Conservation (phyloP, 2,113 vertebrate genomes). For the Chloroceryle aenea region DNA sequence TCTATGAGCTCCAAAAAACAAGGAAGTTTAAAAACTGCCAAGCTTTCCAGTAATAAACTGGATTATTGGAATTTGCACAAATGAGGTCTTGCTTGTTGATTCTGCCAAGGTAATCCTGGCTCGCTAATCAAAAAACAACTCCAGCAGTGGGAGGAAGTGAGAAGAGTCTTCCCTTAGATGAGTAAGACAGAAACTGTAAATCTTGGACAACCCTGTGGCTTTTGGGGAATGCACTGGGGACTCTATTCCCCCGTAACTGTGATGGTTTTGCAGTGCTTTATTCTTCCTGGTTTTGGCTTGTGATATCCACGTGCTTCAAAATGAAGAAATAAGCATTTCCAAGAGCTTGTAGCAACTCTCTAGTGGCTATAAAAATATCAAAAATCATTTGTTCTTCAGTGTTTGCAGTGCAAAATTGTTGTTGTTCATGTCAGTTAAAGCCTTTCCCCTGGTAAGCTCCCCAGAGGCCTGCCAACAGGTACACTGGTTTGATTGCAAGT, state of each 20-base stretch:
- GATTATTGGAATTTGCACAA: not conserved
- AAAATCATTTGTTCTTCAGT: not conserved
- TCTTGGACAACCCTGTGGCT: not conserved
- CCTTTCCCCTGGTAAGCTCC: not conserved
- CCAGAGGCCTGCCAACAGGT: not conserved
- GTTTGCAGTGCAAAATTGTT: not conserved
- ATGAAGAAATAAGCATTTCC: not conserved
- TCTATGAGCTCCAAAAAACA: not conserved
- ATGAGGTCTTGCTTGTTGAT: constrained; percentile 20
- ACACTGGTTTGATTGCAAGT: not conserved
- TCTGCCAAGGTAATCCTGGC: constrained; percentile 56
- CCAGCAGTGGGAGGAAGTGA: constrained; percentile 21
- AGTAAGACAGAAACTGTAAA: not conserved
- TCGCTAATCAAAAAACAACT: not conserved
- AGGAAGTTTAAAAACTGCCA: not conserved
- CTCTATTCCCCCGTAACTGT: not conserved
- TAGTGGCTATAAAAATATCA: not conserved
- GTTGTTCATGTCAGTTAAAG: not conserved
- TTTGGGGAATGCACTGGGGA: not conserved
- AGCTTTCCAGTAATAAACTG: constrained; percentile 29
- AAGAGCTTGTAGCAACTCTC: not conserved
- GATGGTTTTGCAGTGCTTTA: not conserved
- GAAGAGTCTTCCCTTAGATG: constrained; percentile 20
- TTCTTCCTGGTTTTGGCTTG: not conserved
- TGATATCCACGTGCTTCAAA: not conserved